Evolutionary conservation across 1,140 invertebrate genomes (phyloP), one percentile per base, ranked within the genome.

Genomic region (Drosophila micromelanica): DNA sequence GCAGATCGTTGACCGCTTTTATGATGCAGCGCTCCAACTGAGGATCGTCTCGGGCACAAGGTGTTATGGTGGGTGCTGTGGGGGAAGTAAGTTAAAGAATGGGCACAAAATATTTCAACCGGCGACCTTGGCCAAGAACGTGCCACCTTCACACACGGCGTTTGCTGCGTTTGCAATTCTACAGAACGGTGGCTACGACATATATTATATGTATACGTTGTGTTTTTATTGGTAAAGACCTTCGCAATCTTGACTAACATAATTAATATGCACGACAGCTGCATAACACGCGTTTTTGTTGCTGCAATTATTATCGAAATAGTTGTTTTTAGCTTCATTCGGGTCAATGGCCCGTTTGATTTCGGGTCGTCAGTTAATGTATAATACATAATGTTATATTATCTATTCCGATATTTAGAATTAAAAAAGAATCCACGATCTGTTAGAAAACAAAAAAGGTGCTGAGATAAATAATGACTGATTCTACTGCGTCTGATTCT

Each of bases 11-110:
- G 1, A 94, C 92, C 32, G 93, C 92, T 56, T 92, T 78, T 37
- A 93, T 93, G 11, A 93, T 92, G 67, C 93, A 93, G 20, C 92
- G 85, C 55, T 92, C 92, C 56, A 93, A 46, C 62, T 93, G 87
- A 1, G 93, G 93, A 80, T 93, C 92, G 48, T 92, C 90, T 35
- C 92, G 91, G 20, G 90, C 78, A 73, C 93, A 93, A 46, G 93
- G 89, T 46, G 87, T 92, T 37, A 93, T 86, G 38, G 92, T 92
- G 8, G 92, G 86, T 8, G 93, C 93, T 93, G 45, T 37, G 15
- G 35, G 11, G 17, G 38, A 12, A 35, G 32, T 27, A 0, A 35
- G 32, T 30, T 23, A 13, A 0, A 12, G 32, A 32, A 11, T 13
- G 5, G 5, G 8, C 12, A 38, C 6, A 5, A 45, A 59, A 40